These are phyloP conservation scores for Drosophila subquinaria DNA, from an alignment of 2,888 invertebrate species.

Conservation along the genomic window DNA sequence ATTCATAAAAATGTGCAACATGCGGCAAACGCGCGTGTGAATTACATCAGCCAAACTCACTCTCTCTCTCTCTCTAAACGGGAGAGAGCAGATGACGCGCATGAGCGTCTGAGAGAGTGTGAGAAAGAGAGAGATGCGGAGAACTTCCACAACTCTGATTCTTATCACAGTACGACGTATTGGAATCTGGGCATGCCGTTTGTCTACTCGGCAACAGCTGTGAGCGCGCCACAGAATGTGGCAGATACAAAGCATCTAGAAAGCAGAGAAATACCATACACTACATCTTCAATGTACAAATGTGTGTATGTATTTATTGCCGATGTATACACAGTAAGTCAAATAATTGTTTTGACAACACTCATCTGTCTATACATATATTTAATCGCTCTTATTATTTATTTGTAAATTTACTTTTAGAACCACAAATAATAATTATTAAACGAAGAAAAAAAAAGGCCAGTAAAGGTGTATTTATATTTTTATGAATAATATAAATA, in stretches of 20 bases:
- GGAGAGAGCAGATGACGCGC: conserved; percentile 29
- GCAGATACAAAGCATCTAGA: conserved; percentile 24
- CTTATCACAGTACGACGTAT: conserved; percentile 36
- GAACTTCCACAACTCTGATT: conserved; percentile 6
- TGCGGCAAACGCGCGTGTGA: conserved; percentile 66
- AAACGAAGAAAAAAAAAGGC: background rate
- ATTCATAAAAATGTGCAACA: conserved; percentile 74
- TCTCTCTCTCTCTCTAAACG: background rate
- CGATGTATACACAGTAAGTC: background rate
- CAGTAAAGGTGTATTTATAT: background rate
- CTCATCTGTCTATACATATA: background rate
- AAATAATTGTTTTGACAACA: background rate
- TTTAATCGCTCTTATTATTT: background rate
- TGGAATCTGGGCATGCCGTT: conserved; percentile 19
- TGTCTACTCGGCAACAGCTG: conserved; percentile 40
- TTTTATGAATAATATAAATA: too few species aligned
- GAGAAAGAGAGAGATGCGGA: background rate
- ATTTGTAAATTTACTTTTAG: background rate
- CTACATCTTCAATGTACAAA: background rate
- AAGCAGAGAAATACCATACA: background rate
- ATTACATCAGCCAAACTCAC: conserved; percentile 68
- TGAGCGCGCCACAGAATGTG: conserved; percentile 28
- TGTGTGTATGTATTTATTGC: background rate
- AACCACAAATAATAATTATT: background rate
- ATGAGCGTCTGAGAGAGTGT: conserved; percentile 30